Percentiles rank a stretch among this genome's conserved stretches.
Evolutionary conservation across 1,140 invertebrate species (phyloP).

Genomic region (Chlorops oryzae): DNA sequence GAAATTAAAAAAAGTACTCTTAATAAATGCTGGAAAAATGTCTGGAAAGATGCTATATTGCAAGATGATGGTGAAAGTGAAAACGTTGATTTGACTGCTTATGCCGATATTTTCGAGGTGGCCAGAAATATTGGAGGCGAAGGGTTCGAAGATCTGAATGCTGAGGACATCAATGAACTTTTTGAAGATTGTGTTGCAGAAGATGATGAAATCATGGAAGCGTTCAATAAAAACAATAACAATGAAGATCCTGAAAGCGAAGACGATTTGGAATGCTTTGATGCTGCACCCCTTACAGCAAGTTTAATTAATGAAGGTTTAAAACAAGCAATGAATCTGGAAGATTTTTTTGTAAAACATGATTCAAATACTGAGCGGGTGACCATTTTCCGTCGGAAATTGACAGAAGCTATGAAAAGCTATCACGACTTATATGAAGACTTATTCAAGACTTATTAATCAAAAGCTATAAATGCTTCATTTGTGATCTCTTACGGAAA

Average conservation of each 20-base stretch:
- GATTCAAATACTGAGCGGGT: too few relatives aligned
- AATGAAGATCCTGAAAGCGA: slow-evolving; percentile 10
- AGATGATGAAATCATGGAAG: slow-evolving; percentile 4
- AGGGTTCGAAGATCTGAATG: slow-evolving; percentile 21
- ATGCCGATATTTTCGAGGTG: slow-evolving; percentile 13
- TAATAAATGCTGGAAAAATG: slow-evolving; percentile 15
- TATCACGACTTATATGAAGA: too few relatives aligned
- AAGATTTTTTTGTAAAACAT: slow-evolving; percentile 13
- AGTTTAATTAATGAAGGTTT: slow-evolving; percentile 13
- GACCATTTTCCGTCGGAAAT: too few relatives aligned
- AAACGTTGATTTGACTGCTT: slow-evolving; percentile 4
- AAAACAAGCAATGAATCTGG: slow-evolving; percentile 8
- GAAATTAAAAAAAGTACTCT: slow-evolving; percentile 13
- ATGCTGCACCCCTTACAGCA: slow-evolving; percentile 7
- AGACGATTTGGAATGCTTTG: slow-evolving; percentile 10
- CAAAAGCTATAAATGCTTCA: too few relatives aligned
- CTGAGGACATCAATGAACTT: slow-evolving; percentile 15
- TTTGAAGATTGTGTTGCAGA: slow-evolving; percentile 10
- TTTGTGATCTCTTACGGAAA: too few relatives aligned
- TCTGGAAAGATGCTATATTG: slow-evolving; percentile 15
- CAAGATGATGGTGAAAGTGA: not conserved
- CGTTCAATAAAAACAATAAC: too few relatives aligned
- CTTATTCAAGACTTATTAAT: too few relatives aligned
- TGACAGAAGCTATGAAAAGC: too few relatives aligned
- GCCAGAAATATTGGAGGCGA: slow-evolving; percentile 15